phyloP scores from a whole-genome alignment of 2,797 vertebrate genomes.

The Pangasius djambal region DNA sequence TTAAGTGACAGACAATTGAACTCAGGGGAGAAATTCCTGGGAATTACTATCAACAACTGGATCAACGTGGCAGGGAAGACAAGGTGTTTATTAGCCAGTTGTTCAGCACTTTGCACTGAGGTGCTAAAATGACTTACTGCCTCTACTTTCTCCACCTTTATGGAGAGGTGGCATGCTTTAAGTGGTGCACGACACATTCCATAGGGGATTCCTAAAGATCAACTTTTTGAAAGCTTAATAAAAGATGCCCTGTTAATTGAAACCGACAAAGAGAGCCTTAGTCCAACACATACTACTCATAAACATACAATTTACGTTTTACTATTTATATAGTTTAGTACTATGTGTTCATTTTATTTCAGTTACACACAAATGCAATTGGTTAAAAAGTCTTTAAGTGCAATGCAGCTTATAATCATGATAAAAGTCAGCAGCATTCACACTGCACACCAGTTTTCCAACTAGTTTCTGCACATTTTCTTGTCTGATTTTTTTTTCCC shows the following conservation, averaged over 20 bases:
- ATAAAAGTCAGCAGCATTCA: not conserved
- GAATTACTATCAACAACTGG: constrained; percentile 69
- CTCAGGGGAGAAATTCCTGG: constrained; percentile 69
- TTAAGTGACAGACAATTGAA: constrained; percentile 78
- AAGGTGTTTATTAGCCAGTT: constrained; percentile 68
- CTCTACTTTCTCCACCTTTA: constrained; percentile 46
- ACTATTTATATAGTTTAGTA: not conserved
- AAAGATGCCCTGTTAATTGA: constrained; percentile 18
- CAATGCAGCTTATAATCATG: not conserved
- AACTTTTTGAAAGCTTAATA: constrained; percentile 8
- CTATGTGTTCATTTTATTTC: not conserved
- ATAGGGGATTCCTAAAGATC: constrained; percentile 25
- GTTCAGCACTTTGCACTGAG: constrained; percentile 56
- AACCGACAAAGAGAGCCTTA: constrained; percentile 1
- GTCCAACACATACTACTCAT: not conserved
- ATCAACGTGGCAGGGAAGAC: constrained; percentile 65
- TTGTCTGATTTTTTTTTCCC: not conserved
- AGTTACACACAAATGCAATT: not conserved
- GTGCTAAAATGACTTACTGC: constrained; percentile 55
- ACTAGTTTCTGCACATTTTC: not conserved
- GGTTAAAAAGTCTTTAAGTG: not conserved
- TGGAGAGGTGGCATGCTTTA: constrained; percentile 41
- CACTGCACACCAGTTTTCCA: not conserved
- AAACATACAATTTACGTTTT: not conserved
- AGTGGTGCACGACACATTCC: constrained; percentile 30